Conservation (phyloP, 2,113 vertebrate species). For the Onychostoma macrolepis region DNA sequence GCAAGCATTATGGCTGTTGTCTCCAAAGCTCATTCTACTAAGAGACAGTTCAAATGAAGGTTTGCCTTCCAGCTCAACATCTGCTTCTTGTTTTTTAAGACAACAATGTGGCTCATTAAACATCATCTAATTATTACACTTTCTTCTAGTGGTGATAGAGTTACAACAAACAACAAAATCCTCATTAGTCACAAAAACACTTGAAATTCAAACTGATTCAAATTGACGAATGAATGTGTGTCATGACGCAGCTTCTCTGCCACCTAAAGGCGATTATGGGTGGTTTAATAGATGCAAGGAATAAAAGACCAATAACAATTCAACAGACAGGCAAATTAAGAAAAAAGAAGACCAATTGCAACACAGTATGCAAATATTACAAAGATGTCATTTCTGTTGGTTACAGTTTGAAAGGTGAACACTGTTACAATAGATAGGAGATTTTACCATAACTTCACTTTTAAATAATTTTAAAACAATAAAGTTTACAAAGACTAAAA, state of each 20-base stretch:
- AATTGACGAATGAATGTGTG: background rate
- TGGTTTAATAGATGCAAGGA: background rate
- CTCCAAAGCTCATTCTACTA: background rate
- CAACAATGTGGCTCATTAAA: background rate
- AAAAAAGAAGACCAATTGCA: background rate
- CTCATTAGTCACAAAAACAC: background rate
- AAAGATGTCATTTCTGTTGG: background rate
- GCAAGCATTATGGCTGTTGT: background rate
- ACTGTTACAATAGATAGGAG: background rate
- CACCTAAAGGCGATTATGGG: background rate
- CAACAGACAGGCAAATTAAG: background rate
- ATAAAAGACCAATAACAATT: background rate
- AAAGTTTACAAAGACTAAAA: background rate
- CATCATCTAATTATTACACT: background rate
- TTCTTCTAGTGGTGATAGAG: background rate
- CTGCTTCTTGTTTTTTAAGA: background rate
- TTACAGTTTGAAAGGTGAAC: background rate
- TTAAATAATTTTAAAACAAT: background rate
- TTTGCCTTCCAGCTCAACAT: background rate
- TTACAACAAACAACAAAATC: background rate
- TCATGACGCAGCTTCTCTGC: background rate
- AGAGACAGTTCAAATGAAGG: slow-evolving; percentile 1
- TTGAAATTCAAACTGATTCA: background rate
- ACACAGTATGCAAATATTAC: background rate
- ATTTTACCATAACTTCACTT: background rate